Conservation (phyloP, 2,888 invertebrate genomes). For the Phoenoteleia sp. region DNA sequence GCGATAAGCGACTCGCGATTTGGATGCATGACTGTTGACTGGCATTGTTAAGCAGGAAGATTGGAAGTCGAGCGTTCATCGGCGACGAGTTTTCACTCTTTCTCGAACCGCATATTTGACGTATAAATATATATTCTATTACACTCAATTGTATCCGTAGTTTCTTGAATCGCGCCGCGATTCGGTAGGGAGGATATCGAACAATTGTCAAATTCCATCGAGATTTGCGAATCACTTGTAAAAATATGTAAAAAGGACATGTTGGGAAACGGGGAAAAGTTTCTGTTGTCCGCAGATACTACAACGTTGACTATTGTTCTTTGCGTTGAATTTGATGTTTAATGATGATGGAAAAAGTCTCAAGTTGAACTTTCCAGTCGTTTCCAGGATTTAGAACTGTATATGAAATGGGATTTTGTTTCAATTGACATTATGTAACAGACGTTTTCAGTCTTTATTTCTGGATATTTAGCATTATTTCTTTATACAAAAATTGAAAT, state of each 20-base stretch:
- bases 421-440: too few relatives aligned
- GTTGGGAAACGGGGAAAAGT: constrained; percentile 38
- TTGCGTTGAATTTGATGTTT: constrained; percentile 53
- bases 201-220: constrained; percentile 48
- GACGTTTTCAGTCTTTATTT: too few relatives aligned
- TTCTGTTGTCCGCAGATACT: constrained; percentile 60
- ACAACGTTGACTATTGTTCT: constrained; percentile 65
- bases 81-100: constrained; percentile 12
- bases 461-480: too few relatives aligned
- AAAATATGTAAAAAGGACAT: constrained; percentile 51
- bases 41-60: constrained; percentile 41
- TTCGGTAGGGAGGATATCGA: constrained; percentile 33
- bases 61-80: constrained; percentile 26
- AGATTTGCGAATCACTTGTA: constrained; percentile 40
- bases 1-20: constrained; percentile 31
- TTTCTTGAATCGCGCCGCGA: constrained; percentile 29
- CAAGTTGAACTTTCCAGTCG: too few relatives aligned
- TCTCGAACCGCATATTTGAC: constrained; percentile 43
- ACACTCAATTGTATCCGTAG: constrained; percentile 57
- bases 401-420: too few relatives aligned
- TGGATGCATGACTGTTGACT: constrained; percentile 47
- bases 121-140: constrained; percentile 61
- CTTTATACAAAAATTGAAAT: too few relatives aligned
- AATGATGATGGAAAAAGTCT: not conserved
- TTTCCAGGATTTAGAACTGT: too few relatives aligned